A percentile compares a stretch with the other conserved stretches of the same genome.
Conservation (phyloP, 2,888 invertebrate species). For the Scaptomyza flava region DNA sequence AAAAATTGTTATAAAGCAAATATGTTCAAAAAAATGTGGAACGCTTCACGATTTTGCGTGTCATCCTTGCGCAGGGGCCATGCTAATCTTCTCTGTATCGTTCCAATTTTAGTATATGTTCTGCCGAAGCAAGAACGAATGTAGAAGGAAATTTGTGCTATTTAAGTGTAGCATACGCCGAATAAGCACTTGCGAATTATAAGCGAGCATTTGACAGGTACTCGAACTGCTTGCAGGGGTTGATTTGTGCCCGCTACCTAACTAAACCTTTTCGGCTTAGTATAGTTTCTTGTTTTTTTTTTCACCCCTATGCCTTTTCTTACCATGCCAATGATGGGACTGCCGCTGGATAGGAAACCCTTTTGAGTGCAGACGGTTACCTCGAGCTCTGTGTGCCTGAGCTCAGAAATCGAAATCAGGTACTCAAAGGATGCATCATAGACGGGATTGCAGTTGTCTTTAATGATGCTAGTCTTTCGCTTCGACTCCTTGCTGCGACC, state of each 20-base stretch:
- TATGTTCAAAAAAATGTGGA: conserved; percentile 83
- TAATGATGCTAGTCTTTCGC: conserved; percentile 91
- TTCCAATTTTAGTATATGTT: conserved; percentile 95
- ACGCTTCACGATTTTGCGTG: conserved; percentile 97
- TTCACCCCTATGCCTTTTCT: conserved; percentile 84
- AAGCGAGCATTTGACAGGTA: conserved; percentile 6
- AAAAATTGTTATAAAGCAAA: background rate
- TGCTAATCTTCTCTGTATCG: conserved; percentile 97
- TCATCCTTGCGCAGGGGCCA: conserved; percentile 97
- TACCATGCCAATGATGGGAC: conserved; percentile 93
- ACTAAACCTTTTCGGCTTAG: background rate
- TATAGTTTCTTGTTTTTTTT: background rate
- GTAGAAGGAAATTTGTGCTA: accelerated
- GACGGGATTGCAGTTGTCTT: conserved; percentile 95
- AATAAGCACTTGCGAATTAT: conserved; percentile 65
- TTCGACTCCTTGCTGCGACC: conserved; percentile 94
- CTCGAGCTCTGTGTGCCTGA: conserved; percentile 91
- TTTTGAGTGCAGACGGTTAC: conserved; percentile 95
- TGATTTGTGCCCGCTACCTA: background rate
- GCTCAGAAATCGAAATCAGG: conserved; percentile 91
- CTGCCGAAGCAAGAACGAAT: conserved; percentile 89
- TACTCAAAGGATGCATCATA: conserved; percentile 97
- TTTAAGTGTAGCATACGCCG: accelerated
- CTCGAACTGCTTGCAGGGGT: background rate
- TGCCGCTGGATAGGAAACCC: conserved; percentile 91